Percentiles rank a stretch among this genome's conserved stretches.
Evolutionary conservation across 2,888 invertebrate species (phyloP).

Genomic region (Enchytraeus crypticus): DNA sequence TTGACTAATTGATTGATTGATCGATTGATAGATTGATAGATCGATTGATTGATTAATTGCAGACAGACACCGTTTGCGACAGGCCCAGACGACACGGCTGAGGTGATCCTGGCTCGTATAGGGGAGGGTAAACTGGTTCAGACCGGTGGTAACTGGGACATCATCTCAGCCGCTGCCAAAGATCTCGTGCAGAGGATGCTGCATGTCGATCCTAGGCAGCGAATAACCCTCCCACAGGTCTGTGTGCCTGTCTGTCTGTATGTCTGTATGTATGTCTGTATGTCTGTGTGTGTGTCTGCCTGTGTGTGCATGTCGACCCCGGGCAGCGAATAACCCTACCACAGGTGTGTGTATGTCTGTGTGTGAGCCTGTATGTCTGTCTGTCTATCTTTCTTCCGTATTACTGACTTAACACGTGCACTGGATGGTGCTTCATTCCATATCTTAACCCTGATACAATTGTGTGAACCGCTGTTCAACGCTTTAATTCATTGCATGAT

Average conservation of each 20-base stretch:
- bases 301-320: slow-evolving; percentile 91
- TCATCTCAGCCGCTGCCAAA: slow-evolving; percentile 72
- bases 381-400: too few species aligned
- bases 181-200: slow-evolving; percentile 83
- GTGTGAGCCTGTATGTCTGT: too few species aligned
- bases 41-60: too few species aligned
- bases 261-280: too few species aligned
- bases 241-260: slow-evolving; percentile 79
- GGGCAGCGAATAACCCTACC: slow-evolving; percentile 77
- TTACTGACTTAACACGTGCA: too few species aligned
- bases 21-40: too few species aligned
- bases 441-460: too few species aligned
- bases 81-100: slow-evolving; percentile 66
- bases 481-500: background rate
- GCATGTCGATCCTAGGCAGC: slow-evolving; percentile 79
- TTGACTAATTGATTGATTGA: too few species aligned
- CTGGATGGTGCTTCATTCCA: too few species aligned
- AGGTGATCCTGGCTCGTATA: slow-evolving; percentile 81
- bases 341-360: slow-evolving; percentile 73
- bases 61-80: slow-evolving; percentile 64
- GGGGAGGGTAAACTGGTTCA: slow-evolving; percentile 72
- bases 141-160: slow-evolving; percentile 65
- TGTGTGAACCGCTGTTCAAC: background rate
- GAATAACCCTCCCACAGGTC: slow-evolving; percentile 80
- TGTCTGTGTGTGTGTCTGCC: too few species aligned